These are phyloP conservation scores for Polyommatus icarus DNA, from an alignment of 2,888 invertebrate genomes.

Conservation along the genomic window DNA sequence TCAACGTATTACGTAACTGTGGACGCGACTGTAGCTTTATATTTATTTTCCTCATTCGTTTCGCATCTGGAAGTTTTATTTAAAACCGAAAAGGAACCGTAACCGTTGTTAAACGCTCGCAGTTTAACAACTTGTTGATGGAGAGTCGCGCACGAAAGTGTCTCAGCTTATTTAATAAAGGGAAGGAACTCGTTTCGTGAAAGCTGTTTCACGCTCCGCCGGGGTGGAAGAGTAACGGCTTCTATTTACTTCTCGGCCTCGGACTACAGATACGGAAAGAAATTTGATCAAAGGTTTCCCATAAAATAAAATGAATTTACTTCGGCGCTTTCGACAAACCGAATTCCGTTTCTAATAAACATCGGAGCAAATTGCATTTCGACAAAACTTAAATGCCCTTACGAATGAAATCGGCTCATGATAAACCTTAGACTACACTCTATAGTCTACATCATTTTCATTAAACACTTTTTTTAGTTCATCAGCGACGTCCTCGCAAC, in stretches of 20 bases:
- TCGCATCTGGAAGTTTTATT: not conserved
- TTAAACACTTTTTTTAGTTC: not conserved
- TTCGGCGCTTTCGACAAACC: constrained; percentile 14
- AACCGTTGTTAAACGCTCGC: too few relatives aligned
- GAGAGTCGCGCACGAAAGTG: constrained; percentile 29
- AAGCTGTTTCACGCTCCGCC: constrained; percentile 37
- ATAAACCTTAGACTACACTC: not conserved
- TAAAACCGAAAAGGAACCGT: not conserved
- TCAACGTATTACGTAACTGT: constrained; percentile 19
- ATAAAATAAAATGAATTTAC: constrained; percentile 31
- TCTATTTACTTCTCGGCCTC: constrained; percentile 37
- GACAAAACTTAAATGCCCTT: not conserved
- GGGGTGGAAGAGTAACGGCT: constrained; percentile 34
- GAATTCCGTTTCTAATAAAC: constrained; percentile 10
- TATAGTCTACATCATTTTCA: not conserved
- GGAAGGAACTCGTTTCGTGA: constrained; percentile 36
- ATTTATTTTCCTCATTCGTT: not conserved
- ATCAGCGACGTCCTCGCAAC: not conserved
- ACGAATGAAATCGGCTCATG: not conserved
- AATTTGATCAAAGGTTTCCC: constrained; percentile 31
- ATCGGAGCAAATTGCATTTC: not conserved
- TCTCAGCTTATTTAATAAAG: constrained; percentile 33
- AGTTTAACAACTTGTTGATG: constrained; percentile 33
- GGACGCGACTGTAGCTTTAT: not conserved
- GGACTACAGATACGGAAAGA: constrained; percentile 30